Percentiles rank a stretch among this genome's conserved stretches.
phyloP scores from a whole-genome alignment of 2,797 vertebrate genomes.

The Bradypodion ventrale region DNA sequence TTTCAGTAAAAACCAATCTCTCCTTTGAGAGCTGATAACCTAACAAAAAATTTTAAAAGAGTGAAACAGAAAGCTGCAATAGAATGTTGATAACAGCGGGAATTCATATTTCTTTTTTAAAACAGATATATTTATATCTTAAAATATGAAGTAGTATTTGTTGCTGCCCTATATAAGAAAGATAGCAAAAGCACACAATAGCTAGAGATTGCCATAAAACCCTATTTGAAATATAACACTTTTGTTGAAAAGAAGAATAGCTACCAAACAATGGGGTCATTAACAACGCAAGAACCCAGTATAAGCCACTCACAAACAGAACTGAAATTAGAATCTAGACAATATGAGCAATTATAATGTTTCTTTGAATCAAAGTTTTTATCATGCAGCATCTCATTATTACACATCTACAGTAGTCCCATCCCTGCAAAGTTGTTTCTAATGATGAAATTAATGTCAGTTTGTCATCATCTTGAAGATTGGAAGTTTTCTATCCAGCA shows the following conservation, averaged over 20 bases:
- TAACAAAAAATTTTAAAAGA: neutral
- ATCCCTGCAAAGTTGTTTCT: neutral
- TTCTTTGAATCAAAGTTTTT: neutral
- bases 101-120: neutral
- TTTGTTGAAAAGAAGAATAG: neutral
- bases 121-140: neutral
- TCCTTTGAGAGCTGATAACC: neutral
- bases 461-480: neutral
- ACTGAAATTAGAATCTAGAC: neutral
- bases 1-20: neutral
- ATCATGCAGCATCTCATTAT: neutral
- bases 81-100: neutral
- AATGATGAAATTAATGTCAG: neutral
- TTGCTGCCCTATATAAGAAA: neutral
- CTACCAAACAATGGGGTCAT: conserved; percentile 6
- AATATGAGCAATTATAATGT: neutral
- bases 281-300: neutral
- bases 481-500: neutral
- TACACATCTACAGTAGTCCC: neutral
- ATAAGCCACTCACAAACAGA: neutral
- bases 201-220: neutral
- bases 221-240: neutral
- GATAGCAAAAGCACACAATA: neutral
- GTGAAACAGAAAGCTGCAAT: neutral
- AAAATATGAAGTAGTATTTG: neutral